Evolutionary conservation across 2,797 vertebrate species (phyloP).

Genomic region (Rhincodon typus): DNA sequence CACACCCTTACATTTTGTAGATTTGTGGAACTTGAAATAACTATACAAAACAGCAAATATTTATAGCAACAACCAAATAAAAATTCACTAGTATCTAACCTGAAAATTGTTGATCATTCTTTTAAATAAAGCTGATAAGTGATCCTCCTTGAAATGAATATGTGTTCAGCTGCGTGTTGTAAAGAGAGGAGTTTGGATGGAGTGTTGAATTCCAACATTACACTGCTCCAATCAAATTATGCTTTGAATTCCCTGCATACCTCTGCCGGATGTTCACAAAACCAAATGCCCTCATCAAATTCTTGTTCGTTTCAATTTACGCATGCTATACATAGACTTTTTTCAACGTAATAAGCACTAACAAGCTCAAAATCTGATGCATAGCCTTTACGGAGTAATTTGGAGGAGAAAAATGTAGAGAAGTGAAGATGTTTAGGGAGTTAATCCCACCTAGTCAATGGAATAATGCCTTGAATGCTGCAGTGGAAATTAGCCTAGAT

Average conservation of each 20-base stretch:
- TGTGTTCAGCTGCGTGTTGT: not conserved
- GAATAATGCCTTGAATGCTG: not conserved
- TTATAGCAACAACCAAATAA: not conserved
- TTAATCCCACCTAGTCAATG: not conserved
- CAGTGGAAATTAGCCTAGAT: not conserved
- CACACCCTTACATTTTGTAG: no score
- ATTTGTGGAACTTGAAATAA: not conserved
- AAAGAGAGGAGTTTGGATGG: not conserved
- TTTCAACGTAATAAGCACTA: not conserved
- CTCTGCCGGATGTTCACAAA: not conserved
- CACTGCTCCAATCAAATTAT: not conserved
- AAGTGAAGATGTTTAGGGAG: not conserved
- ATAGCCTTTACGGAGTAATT: not conserved
- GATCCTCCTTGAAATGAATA: not conserved
- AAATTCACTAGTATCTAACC: not conserved
- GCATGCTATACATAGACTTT: not conserved
- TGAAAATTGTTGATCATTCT: not conserved
- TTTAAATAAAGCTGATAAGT: not conserved
- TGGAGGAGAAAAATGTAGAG: not conserved
- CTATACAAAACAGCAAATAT: not conserved
- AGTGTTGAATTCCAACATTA: not conserved
- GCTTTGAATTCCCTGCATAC: not conserved
- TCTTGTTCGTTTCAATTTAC: not conserved
- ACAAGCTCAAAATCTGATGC: not conserved
- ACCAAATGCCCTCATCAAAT: not conserved